These are phyloP conservation scores for Brachyopa scutellaris DNA, from an alignment of 2,888 invertebrate genomes.

Conservation along the genomic window DNA sequence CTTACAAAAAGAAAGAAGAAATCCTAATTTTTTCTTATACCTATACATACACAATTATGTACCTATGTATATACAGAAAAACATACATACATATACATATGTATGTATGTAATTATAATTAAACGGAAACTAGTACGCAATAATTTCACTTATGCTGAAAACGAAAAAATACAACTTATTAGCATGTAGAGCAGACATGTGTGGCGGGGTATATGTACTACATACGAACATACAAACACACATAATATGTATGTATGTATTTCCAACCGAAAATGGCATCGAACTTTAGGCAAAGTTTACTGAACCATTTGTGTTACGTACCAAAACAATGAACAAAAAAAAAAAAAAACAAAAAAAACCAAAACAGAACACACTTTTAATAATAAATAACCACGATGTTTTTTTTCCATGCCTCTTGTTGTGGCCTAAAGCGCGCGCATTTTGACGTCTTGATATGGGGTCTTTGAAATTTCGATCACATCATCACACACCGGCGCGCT, in stretches of 20 bases:
- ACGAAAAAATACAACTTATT: not conserved
- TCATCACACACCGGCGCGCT: too few relatives aligned
- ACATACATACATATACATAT: too few relatives aligned
- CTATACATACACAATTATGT: too few relatives aligned
- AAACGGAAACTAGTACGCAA: slow-evolving; percentile 2
- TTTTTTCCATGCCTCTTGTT: not conserved
- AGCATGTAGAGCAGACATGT: not conserved
- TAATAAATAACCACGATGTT: too few relatives aligned
- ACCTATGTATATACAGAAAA: too few relatives aligned
- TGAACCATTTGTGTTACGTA: slow-evolving; percentile 44
- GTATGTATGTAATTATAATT: too few relatives aligned
- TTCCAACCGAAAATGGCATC: slow-evolving; percentile 44
- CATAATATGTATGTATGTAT: not conserved
- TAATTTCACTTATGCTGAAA: slow-evolving; percentile 14
- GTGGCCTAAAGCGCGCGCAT: slow-evolving; percentile 24
- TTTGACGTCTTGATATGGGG: slow-evolving; percentile 33
- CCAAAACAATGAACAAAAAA: slow-evolving; percentile 31
- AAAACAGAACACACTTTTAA: not conserved
- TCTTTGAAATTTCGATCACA: slow-evolving; percentile 42
- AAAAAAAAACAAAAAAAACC: slow-evolving; percentile 12
- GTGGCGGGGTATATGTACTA: slow-evolving; percentile 23
- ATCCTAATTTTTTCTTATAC: too few relatives aligned
- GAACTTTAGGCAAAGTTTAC: slow-evolving; percentile 51
- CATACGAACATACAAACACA: too few relatives aligned
- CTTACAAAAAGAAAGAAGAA: too few relatives aligned